Evolutionary conservation across 2,113 vertebrate genomes (phyloP).

Genomic region (Ceyx melanurus): DNA sequence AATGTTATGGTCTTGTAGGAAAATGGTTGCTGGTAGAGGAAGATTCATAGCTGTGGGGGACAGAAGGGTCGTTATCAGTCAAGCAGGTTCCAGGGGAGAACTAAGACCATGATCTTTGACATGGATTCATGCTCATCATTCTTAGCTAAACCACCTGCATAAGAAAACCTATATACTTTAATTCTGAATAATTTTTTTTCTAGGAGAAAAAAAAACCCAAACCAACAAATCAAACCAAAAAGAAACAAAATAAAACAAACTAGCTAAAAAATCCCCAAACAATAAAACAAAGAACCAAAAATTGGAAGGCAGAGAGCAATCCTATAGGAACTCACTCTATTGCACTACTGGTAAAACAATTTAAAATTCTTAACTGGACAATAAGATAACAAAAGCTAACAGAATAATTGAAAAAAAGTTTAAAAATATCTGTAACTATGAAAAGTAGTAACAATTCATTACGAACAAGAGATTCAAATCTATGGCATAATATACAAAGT

Average conservation of each 20-base stretch:
- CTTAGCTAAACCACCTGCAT: neutral
- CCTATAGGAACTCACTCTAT: neutral
- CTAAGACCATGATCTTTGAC: neutral
- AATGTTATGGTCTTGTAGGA: neutral
- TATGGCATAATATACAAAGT: neutral
- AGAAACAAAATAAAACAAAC: neutral
- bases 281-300: neutral
- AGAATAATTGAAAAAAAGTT: neutral
- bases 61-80: neutral
- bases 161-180: neutral
- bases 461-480: neutral
- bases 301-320: accelerated
- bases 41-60: neutral
- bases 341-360: neutral
- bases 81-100: neutral
- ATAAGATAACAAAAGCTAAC: neutral
- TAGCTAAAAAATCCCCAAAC: no score
- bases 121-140: neutral
- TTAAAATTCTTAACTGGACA: neutral
- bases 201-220: neutral
- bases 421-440: neutral
- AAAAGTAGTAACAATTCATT: neutral
- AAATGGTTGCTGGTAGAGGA: neutral
- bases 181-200: neutral
- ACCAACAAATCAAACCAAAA: neutral